Percentiles rank a stretch among this genome's conserved stretches.
These are phyloP conservation scores for Cherax destructor DNA, from an alignment of 1,140 invertebrate genomes.

Conservation along the genomic window DNA sequence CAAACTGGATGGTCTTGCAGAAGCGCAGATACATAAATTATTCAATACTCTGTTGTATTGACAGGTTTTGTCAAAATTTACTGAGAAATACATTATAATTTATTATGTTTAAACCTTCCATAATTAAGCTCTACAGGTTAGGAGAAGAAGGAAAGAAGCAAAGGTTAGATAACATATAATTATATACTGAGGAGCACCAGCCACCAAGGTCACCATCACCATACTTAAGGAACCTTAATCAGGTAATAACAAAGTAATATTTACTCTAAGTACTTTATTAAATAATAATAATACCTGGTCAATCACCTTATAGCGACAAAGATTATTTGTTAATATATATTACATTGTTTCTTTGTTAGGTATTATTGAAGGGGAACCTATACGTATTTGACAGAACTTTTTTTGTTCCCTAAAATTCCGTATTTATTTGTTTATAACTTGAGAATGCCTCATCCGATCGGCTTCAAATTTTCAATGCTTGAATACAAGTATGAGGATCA, in stretches of 20 bases:
- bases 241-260: neutral
- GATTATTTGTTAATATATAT: too few relatives aligned
- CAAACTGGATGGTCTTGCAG: slow-evolving; percentile 28
- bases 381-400: too few relatives aligned
- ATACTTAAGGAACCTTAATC: neutral
- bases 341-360: too few relatives aligned
- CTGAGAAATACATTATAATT: neutral
- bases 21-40: slow-evolving; percentile 30
- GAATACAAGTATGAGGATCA: too few relatives aligned
- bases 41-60: slow-evolving; percentile 42
- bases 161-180: neutral
- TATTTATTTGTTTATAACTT: too few relatives aligned
- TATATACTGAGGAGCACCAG: slow-evolving; percentile 12
- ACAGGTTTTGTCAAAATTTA: slow-evolving; percentile 28
- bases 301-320: too few relatives aligned
- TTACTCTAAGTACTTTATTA: too few relatives aligned
- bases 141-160: slow-evolving; percentile 1
- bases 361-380: too few relatives aligned
- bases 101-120: slow-evolving; percentile 21
- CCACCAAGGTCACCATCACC: slow-evolving; percentile 20
- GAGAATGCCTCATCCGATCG: too few relatives aligned
- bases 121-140: slow-evolving; percentile 25
- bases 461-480: too few relatives aligned
- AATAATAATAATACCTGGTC: too few relatives aligned
- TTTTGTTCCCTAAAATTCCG: too few relatives aligned